Base-by-base conservation (phyloP, 2,888 invertebrate species). In the Hyalella azteca region DNA sequence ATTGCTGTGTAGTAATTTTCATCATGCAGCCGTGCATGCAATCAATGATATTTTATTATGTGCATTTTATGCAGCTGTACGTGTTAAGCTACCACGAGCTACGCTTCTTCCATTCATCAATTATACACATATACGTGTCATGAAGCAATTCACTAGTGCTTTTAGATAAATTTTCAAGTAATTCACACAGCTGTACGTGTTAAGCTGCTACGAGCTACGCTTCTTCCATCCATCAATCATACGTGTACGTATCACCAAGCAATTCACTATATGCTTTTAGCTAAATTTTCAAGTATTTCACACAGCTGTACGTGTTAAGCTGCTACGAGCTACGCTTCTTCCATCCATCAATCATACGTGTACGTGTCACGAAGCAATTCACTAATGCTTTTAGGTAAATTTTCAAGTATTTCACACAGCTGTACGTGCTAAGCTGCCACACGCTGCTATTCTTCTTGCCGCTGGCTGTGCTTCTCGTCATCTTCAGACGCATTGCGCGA, bases 401-500 rank as follows among this genome's bases (percentile, higher is more conserved):
- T n/a, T n/a, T n/a, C n/a, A n/a, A n/a, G n/a, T n/a, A n/a, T n/a
- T n/a, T n/a, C n/a, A n/a, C n/a, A n/a, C 73, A 73, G 39, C 36
- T 22, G 39, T 39, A 41, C 41, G 73, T 39, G 73, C 22, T 39
- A 36, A 36, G 73, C 39, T 93, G 93, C 86, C 93, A 95, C 86
- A 91, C 93, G 0, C 86, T 94, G 81, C 95, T 96, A 90, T 96
- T 96, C 90, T 91, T 94, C 86, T 88, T 95, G 54, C 96, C 96
- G 0, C 90, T 96, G 77, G 91, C 92, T 82, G 92, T 96, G 59
- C 91, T 96, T 22, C 90, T 95, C 29, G 91, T 93, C 39, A 90
- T 96, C 40, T 97, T 96, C 89, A 92, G 93, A 84, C 91, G 95
- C 85, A 96, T 96, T 85, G 94, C 95, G 29, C 92, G 92, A 86